Evolutionary conservation across 2,797 vertebrate species (phyloP).

Genomic region (Phoebastria nigripes): DNA sequence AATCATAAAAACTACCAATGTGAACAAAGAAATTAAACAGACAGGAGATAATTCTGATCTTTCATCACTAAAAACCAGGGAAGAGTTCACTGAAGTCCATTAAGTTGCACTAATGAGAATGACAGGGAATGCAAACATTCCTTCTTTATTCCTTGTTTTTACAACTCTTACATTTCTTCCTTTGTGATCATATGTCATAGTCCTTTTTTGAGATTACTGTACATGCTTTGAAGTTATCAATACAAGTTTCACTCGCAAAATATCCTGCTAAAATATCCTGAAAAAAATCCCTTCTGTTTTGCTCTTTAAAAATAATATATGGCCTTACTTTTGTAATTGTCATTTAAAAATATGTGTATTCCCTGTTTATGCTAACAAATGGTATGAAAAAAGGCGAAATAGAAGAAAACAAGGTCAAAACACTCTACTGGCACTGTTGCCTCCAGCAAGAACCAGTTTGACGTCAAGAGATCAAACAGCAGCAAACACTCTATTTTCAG

Average conservation of each 20-base stretch:
- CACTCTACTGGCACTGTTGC: conserved; percentile 3
- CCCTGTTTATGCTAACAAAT: conserved; percentile 53
- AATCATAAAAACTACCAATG: not conserved
- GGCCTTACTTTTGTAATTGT: not conserved
- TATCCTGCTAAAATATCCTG: not conserved
- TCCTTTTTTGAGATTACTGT: not conserved
- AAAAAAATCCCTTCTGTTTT: not conserved
- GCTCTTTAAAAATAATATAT: not conserved
- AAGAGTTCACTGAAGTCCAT: not conserved
- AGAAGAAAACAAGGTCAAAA: conserved; percentile 34
- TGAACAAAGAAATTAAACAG: not conserved
- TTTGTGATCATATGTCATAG: not conserved
- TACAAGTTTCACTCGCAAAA: not conserved
- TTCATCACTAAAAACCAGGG: not conserved
- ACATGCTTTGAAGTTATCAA: not conserved
- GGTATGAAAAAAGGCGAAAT: conserved; percentile 43
- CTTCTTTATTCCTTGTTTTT: not conserved
- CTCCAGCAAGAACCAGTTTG: conserved; percentile 61
- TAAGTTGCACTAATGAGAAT: not conserved
- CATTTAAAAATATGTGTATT: conserved; percentile 25
- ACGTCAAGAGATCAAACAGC: conserved; percentile 46
- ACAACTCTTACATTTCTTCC: not conserved
- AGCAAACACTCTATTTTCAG: conserved; percentile 36
- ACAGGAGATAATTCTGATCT: not conserved
- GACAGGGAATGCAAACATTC: not conserved